Evolutionary conservation across 2,888 invertebrate species (phyloP), one percentile per base, ranked within the genome.

Genomic region (Heliconius sara): DNA sequence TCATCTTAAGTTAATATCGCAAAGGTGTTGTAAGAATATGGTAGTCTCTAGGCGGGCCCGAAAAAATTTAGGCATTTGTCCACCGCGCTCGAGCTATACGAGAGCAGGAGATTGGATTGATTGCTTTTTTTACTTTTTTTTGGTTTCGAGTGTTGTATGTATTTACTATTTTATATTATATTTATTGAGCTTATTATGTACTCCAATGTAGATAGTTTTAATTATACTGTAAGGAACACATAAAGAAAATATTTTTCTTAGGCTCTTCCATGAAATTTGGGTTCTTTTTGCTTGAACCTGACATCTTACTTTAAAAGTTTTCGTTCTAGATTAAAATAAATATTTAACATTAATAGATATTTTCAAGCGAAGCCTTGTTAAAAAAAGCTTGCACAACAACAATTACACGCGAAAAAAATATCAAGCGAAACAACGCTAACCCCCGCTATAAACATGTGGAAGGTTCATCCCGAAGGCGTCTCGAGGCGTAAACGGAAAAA

Each of bases 1-100:
- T 83, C 80, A 79, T 83, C 79, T 67, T 77, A 78, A 83, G 82
- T 82, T 84, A 84, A 84, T 83, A 84, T 83, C 77, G 83, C 77
- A 76, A 77, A 82, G 82, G 84, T 83, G 79, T 70, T 76, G 78
- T 75, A 81, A 81, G 81, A 81, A 81, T 81, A 79, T 79, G 81
- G 76, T 63, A 79, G 77, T 79, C 77, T 74, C 67, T 75, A 76
- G 80, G 73, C 78, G 78, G 43, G 74, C 60, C 47, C 65, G 74
- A 79, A 79, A 75, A 79, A 68, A 79, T 75, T 74, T 74, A 75
- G 78, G 78, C 43, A n/a, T 39, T 60, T 60, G n/a, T 68, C 68
- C 47, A 79, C 57, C 25, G 39, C 22, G 0, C 63, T 39, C 39
- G 34, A 67, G 2, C 25, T 47, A 60, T 73, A 57, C 57, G 34